Base-by-base conservation (phyloP, 2,797 vertebrate genomes). In the Serranus cabrilla region DNA sequence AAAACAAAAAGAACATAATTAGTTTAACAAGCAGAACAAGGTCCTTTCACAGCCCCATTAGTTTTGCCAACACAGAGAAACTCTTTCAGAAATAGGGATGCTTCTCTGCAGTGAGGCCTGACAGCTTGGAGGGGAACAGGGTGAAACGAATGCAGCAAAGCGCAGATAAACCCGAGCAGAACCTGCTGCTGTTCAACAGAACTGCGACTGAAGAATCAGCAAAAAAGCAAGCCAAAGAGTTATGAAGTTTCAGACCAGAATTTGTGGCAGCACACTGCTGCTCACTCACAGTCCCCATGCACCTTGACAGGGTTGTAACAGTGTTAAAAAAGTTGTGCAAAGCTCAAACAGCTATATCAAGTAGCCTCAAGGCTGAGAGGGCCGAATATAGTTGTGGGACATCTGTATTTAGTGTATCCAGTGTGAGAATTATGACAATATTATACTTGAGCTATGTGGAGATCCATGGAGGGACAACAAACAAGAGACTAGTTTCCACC, bases 101-200 rank as follows among this genome's bases (percentile, higher is more conserved):
- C 40, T 51, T 39, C 50, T 66, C 46, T 66, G n/a, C 39, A 66
- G n/a, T n/a, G 1, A 46, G 21, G n/a, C 34, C 52, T 42, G 12
- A 43, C 56, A 57, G 25, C 37, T 21, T 10, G 1, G 25, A 34
- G 18, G 10, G 18, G 7, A 34, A 34, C 43, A 18, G 7, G 6
- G 0, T 34, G 13, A 47, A 56, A 57, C 20, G 1, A 31, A 56
- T 64, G 46, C 61, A 21, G 34, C 34, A 50, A 16, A 34, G n/a
- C 0, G 5, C 27, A 63, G 17, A 55, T 20, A 23, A 58, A 11
- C 51, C 37, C 14, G 39, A 52, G 40, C 23, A n/a, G 61, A 47
- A 39, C 11, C 20, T 40, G 12, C 42, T 31, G 17, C 66, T 0
- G 0, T 11, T 31, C 17, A 40, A 39, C 31, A 49, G 21, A 68